These are phyloP conservation scores for Sciurus vulgaris DNA, from an alignment of 2,797 vertebrate genomes.

Conservation along the genomic window DNA sequence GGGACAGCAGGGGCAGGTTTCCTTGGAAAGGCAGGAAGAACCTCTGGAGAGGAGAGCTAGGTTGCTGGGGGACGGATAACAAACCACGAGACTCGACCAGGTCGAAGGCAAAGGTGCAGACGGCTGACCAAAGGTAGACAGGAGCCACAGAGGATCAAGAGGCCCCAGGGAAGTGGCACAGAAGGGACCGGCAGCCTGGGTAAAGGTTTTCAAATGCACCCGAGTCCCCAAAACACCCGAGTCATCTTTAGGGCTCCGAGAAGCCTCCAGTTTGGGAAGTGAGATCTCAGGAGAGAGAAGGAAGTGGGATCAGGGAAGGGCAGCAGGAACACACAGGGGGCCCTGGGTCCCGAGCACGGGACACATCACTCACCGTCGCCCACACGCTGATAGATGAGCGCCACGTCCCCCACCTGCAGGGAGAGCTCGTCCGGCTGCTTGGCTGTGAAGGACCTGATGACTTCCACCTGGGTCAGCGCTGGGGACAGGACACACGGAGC, in stretches of 20 bases:
- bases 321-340: neutral
- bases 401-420: constrained; percentile 96
- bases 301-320: neutral
- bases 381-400: constrained; percentile 94
- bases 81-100: neutral
- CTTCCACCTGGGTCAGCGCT: constrained; percentile 95
- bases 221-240: neutral
- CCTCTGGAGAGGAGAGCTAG: neutral
- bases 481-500: neutral
- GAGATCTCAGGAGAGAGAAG: neutral
- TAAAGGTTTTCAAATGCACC: neutral
- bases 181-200: neutral
- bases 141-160: neutral
- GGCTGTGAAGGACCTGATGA: constrained; percentile 95
- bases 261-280: neutral
- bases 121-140: neutral
- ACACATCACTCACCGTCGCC: constrained; percentile 91
- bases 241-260: neutral
- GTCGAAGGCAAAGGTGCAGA: neutral
- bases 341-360: neutral
- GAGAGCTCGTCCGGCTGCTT: constrained; percentile 97
- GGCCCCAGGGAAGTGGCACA: neutral
- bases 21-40: neutral
- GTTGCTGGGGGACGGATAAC: neutral
- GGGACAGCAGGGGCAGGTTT: neutral